phyloP scores from a whole-genome alignment of 2,888 invertebrate species.

The Apeira syringaria region DNA sequence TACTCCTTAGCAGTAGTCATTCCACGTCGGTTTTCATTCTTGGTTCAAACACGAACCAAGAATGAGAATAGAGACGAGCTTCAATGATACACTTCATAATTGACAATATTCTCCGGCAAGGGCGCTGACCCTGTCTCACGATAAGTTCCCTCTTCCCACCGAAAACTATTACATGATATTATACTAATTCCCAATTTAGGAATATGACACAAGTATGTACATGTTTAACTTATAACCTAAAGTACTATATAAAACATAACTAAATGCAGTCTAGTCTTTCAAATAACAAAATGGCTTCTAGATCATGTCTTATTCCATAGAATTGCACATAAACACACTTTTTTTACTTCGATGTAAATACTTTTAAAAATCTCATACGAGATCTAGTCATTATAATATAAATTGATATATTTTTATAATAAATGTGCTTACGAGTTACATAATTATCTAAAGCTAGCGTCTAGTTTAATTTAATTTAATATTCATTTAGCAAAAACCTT shows the following conservation, averaged over 20 bases:
- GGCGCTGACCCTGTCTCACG: too few species aligned
- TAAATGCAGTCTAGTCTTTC: constrained; percentile 63
- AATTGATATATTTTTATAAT: constrained; percentile 16
- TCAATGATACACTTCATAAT: too few species aligned
- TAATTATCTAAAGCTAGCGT: constrained; percentile 8
- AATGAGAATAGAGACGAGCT: too few species aligned
- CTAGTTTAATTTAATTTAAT: neutral
- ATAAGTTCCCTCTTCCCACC: too few species aligned
- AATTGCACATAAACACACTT: constrained; percentile 37
- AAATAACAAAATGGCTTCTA: constrained; percentile 37
- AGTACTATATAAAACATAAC: constrained; percentile 31
- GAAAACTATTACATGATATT: neutral
- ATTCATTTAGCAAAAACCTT: constrained; percentile 9
- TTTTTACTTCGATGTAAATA: constrained; percentile 22
- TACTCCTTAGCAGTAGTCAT: too few species aligned
- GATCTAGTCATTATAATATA: constrained; percentile 20
- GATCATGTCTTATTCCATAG: constrained; percentile 18
- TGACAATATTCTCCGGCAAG: too few species aligned
- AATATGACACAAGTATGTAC: constrained; percentile 66
- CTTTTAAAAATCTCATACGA: constrained; percentile 3
- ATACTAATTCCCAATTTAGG: neutral
- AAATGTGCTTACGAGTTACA: constrained; percentile 7
- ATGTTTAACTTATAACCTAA: constrained; percentile 39
- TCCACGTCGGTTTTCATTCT: too few species aligned
- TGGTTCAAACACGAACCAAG: too few species aligned